Percentiles rank a stretch among this genome's conserved stretches.
phyloP scores from a whole-genome alignment of 2,888 invertebrate species.

The Melipona beecheii region DNA sequence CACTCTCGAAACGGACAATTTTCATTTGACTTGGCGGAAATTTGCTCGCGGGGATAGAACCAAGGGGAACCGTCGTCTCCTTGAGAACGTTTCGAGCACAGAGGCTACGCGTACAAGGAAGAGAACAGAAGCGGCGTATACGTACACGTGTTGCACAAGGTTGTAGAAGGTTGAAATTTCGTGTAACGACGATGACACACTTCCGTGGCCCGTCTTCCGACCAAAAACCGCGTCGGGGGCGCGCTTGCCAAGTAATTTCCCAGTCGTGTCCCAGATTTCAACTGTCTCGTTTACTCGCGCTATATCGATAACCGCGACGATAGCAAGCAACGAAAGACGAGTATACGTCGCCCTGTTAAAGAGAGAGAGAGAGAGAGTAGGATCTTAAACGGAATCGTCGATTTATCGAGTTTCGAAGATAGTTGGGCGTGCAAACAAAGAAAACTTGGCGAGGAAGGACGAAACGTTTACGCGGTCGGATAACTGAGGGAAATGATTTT shows the following conservation, averaged over 20 bases:
- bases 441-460: slow-evolving; percentile 53
- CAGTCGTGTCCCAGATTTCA: slow-evolving; percentile 28
- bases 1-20: neutral
- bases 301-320: slow-evolving; percentile 21
- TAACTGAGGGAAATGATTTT: slow-evolving; percentile 72
- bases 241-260: slow-evolving; percentile 42
- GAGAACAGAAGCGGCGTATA: neutral
- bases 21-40: slow-evolving; percentile 8
- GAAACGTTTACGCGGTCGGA: slow-evolving; percentile 61
- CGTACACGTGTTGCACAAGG: no score
- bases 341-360: neutral
- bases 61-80: neutral
- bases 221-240: slow-evolving; percentile 5
- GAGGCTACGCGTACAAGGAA: neutral
- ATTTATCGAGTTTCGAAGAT: slow-evolving; percentile 64
- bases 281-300: slow-evolving; percentile 24
- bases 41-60: neutral
- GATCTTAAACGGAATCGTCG: slow-evolving; percentile 52
- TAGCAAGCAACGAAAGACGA: neutral
- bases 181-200: slow-evolving; percentile 9
- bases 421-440: slow-evolving; percentile 65
- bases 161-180: slow-evolving; percentile 4
- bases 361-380: neutral
- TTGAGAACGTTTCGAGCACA: neutral
- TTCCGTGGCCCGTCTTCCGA: slow-evolving; percentile 1